These are phyloP conservation scores for Leptoteleia sp. DNA, from an alignment of 1,140 invertebrate genomes.

Conservation along the genomic window DNA sequence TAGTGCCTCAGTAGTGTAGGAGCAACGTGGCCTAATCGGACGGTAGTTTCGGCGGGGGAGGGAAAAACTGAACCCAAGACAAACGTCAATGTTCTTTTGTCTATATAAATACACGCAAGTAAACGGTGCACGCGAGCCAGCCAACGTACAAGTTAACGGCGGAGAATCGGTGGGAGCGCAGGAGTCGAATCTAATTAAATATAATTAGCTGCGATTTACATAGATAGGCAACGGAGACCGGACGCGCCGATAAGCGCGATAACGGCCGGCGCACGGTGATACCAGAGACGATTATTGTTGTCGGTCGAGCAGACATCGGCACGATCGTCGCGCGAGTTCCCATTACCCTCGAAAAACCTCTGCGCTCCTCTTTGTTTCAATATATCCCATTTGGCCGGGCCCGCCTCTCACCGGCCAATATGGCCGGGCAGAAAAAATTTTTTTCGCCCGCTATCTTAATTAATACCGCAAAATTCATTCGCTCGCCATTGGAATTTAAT, in stretches of 20 bases:
- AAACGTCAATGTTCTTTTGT: slow-evolving; percentile 59
- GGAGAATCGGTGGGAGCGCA: slow-evolving; percentile 75
- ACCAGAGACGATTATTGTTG: slow-evolving; percentile 80
- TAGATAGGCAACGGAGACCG: slow-evolving; percentile 81
- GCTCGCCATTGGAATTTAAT: too few relatives aligned
- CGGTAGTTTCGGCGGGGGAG: slow-evolving; percentile 21
- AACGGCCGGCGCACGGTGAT: slow-evolving; percentile 77
- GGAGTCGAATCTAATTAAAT: slow-evolving; percentile 82
- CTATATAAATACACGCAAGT: slow-evolving; percentile 56
- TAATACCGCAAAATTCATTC: too few relatives aligned
- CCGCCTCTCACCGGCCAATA: too few relatives aligned
- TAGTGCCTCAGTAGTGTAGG: too few relatives aligned
- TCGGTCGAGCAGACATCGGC: slow-evolving; percentile 73
- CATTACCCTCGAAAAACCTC: slow-evolving; percentile 47
- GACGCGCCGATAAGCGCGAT: slow-evolving; percentile 80
- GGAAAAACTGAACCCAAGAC: slow-evolving; percentile 45
- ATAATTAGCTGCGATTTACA: slow-evolving; percentile 82
- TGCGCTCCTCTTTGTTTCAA: slow-evolving; percentile 29
- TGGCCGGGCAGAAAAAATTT: too few relatives aligned
- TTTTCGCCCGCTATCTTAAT: too few relatives aligned
- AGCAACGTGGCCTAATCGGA: slow-evolving; percentile 23
- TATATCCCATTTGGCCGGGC: neutral
- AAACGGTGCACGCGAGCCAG: slow-evolving; percentile 56
- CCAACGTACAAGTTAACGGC: slow-evolving; percentile 55
- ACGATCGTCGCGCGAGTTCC: slow-evolving; percentile 73